Base-by-base conservation (phyloP, 1,140 invertebrate species). In the Littorina saxatilis region DNA sequence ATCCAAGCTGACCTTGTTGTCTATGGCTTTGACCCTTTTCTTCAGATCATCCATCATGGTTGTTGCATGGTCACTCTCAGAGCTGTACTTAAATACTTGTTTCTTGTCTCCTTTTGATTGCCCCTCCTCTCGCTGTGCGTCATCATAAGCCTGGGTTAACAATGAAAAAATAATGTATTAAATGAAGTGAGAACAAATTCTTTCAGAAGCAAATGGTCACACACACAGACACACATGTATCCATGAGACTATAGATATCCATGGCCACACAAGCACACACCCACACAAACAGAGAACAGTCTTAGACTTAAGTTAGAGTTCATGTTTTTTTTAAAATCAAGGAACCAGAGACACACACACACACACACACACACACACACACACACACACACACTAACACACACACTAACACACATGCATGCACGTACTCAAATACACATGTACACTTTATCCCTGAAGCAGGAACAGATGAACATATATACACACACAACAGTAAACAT, bases 21-120 rank as follows among this genome's bases (percentile, higher is more conserved):
- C 77, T 40, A 61, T 79, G 20, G 29, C 52, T 43, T 79, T 66
- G 37, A 84, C 83, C 74, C 83, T 73, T 66, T 43, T n/a, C 32
- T 81, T 84, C 2, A 84, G 70, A 43, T 84, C 80, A 43, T 58
- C 55, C 84, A 76, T 52, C 50, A 55, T 37, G 74, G 55, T 70
- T 61, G 55, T 55, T 27, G 82, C 73, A 70, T 73, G 63, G 52
- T 74, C 78, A 82, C 73, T 83, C 61, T 82, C 80, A n/a, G 78
- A 47, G 37, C 32, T 74, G 40, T 72, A 85, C 29, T 79, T 79
- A 37, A 79, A 79, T 39, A 79, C 58, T 20, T 29, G 32, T 23
- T 79, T 79, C 63, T 79, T 79, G 29, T 79, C 77, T 37, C 77
- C 77, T 40, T 79, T 79, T 3, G 58, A 43, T 39, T 15, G 32